Base-by-base conservation (phyloP, 2,797 vertebrate genomes). In the Periparus ater region DNA sequence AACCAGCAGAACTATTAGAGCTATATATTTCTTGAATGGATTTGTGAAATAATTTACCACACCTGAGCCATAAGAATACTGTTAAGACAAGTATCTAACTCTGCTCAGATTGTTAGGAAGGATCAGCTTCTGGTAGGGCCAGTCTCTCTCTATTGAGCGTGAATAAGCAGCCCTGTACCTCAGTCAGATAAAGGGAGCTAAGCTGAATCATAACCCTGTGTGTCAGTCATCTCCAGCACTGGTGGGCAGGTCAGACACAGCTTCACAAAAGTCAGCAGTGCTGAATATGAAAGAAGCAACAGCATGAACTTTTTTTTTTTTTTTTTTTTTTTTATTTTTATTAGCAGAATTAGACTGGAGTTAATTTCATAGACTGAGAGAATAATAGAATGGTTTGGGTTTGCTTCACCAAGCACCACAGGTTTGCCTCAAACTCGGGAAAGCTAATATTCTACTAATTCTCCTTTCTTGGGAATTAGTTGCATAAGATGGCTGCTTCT, bases 31-130 rank as follows among this genome's bases (percentile, higher is more conserved):
- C 12, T 75, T 42, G 26, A 62, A 20, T 6, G 19, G 23, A 77
- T 44, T 40, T 57, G 12, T 53, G 26, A 65, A 78, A 67, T 32
- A 55, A 70, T 72, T 84, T 57, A 32, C 5, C 11, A 7, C 11
- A 30, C 5, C 0, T 2, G 0, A 58, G 17, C 7, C 32, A 32
- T 8, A 25, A 38, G 9, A 32, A 13, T 3, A 11, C 10, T 79
- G 42, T 26, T 70, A 67, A 91, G 57, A 54, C 32, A 74, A 23
- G 18, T 17, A 26, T 36, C 32, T 42, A 81, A n/a, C 29, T 50
- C 27, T 60, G 27, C 34, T 74, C 5, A 42, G 36, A n/a, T 13
- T 21, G 2, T 13, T 32, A 36, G 26, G 40, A 76, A 73, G 22
- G 17, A 79, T 29, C 51, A 88, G 11, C 12, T 85, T 54, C 58